Evolutionary conservation across 2,113 vertebrate genomes (phyloP), one percentile per base, ranked within the genome.

Genomic region (Entomyzon cyanotis): DNA sequence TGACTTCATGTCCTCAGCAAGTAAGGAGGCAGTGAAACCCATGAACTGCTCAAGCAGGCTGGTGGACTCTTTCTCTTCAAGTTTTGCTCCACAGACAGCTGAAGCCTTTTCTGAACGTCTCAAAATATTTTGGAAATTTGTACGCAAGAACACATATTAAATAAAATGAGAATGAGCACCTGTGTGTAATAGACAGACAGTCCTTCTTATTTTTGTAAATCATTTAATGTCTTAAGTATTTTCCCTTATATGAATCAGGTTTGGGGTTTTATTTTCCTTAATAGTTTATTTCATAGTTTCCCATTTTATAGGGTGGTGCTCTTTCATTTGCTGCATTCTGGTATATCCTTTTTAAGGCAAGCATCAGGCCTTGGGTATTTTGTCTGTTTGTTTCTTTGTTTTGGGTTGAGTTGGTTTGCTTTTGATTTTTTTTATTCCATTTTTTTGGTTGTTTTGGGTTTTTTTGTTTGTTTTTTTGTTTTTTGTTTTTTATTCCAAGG

Each of bases 41-140:
- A 0, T 25, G 7, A 0, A 0, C 1, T 2, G 22, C 10, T n/a
- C 28, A 69, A 69, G 31, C 10, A 64, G 52, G 25, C 4, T 35
- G 14, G 3, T 44, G 25, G 27, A 15, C 20, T 39, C 1, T 47
- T 78, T 25, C 30, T 77, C 0, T 33, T 74, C 12, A 21, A 2
- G 2, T 5, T 62, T 65, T 88, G 56, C 22, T 58, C 8, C 10
- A 9, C 0, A 0, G 12, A 3, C 4, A 55, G 18, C 4, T 33
- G 31, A 83, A 93, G 35, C 0, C 0, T 53, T 44, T 82, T 53
- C 28, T 49, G 31, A 93, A 20, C 2, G 41, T 33, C 37, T 11
- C 15, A 84, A 85, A 63, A 20, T 22, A 20, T 1, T 80, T 47
- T 42, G 15, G 12, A 76, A 80, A n/a, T 39, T 41, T 52, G 31